Evolutionary conservation across 1,140 invertebrate genomes (phyloP).

Genomic region (Trichonephila inaurata): DNA sequence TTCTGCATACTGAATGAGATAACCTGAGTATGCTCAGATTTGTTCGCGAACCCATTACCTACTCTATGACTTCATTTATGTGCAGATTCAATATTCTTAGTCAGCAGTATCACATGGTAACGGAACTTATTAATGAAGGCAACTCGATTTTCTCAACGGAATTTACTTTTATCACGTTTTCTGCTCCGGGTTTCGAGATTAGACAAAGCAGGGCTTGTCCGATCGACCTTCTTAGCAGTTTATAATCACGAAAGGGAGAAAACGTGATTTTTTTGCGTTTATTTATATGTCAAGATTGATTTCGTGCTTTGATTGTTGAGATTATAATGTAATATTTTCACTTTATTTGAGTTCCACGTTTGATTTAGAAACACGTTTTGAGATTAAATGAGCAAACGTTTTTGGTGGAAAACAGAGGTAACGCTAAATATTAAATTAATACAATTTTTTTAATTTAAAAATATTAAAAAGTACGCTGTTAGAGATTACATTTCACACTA

Average conservation of each 20-base stretch:
- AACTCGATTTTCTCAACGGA: constrained; percentile 37
- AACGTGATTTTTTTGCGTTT: background rate
- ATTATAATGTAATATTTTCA: too few species aligned
- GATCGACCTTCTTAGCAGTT: background rate
- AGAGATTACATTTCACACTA: too few species aligned
- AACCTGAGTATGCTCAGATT: constrained; percentile 14
- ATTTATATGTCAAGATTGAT: too few species aligned
- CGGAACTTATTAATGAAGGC: constrained; percentile 41
- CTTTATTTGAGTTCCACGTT: too few species aligned
- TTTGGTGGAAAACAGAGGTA: too few species aligned
- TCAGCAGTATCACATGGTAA: constrained; percentile 7
- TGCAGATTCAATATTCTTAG: constrained; percentile 61
- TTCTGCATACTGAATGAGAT: constrained; percentile 49
- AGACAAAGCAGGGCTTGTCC: background rate
- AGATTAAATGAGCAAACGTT: too few species aligned
- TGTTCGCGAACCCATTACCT: constrained; percentile 18
- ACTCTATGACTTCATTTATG: constrained; percentile 45
- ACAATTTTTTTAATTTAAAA: too few species aligned
- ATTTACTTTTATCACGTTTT: constrained; percentile 46
- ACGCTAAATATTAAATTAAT: too few species aligned
- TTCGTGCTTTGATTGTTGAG: too few species aligned
- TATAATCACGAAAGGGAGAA: background rate
- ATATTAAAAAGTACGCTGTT: too few species aligned
- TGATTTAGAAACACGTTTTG: too few species aligned
- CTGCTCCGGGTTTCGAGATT: constrained; percentile 8